Percentiles rank a stretch among this genome's conserved stretches.
Evolutionary conservation across 2,888 invertebrate species (phyloP).

Genomic region (Papilio gigon): DNA sequence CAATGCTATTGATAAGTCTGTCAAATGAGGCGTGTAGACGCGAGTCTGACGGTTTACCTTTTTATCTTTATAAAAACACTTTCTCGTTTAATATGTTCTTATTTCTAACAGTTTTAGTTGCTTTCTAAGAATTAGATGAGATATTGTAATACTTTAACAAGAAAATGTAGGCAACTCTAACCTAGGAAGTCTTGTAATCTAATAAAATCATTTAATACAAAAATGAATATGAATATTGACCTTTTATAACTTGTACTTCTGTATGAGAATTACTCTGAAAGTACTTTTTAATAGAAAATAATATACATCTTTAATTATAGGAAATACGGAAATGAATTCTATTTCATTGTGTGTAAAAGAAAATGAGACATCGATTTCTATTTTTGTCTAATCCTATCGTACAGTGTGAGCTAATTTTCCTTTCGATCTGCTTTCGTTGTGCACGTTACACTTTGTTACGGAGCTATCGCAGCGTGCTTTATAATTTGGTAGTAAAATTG

Average conservation of each 20-base stretch:
- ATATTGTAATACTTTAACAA: too few relatives aligned
- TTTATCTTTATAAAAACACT: neutral
- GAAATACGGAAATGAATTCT: neutral
- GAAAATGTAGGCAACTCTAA: too few relatives aligned
- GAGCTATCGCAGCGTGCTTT: constrained; percentile 38
- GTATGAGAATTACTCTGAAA: too few relatives aligned
- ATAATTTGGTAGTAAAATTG: constrained; percentile 41
- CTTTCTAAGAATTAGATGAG: too few relatives aligned
- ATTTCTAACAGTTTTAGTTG: too few relatives aligned
- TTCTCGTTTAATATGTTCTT: too few relatives aligned
- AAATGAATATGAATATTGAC: too few relatives aligned
- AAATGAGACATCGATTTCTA: constrained; percentile 2
- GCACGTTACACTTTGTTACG: constrained; percentile 29
- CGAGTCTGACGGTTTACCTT: neutral
- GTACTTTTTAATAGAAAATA: too few relatives aligned
- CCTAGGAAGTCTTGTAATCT: too few relatives aligned
- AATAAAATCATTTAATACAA: too few relatives aligned
- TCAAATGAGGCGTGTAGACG: neutral
- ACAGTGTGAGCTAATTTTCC: constrained; percentile 2
- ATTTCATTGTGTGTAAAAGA: neutral
- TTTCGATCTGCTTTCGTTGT: constrained; percentile 29
- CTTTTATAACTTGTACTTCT: too few relatives aligned
- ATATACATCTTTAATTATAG: neutral
- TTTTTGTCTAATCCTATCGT: neutral
- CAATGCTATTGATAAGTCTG: constrained; percentile 23